Percentiles rank a stretch among this genome's conserved stretches.
These are phyloP conservation scores for Carcharodon carcharias DNA, from an alignment of 2,797 vertebrate genomes.

Conservation along the genomic window DNA sequence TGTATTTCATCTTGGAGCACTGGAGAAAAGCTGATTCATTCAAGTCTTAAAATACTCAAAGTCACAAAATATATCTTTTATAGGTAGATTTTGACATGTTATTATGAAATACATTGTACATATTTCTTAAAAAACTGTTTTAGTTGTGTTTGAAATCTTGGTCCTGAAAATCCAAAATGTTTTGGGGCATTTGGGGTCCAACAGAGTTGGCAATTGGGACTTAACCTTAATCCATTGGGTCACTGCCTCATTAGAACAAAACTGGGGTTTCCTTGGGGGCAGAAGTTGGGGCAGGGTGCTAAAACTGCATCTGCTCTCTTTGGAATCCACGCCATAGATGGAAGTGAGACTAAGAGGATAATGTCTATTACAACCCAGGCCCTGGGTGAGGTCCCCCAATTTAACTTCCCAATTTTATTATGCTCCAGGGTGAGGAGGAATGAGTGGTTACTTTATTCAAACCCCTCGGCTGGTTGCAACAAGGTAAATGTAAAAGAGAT, in stretches of 20 bases:
- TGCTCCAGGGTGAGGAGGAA: too few species aligned
- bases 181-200: background rate
- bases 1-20: background rate
- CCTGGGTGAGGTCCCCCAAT: too few species aligned
- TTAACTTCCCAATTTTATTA: too few species aligned
- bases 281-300: background rate
- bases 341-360: background rate
- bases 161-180: background rate
- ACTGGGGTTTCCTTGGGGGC: background rate
- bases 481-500: too few species aligned
- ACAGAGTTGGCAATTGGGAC: background rate
- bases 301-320: background rate
- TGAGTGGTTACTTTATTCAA: too few species aligned
- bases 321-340: background rate
- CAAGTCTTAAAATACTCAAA: background rate
- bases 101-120: background rate
- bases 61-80: background rate
- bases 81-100: too few species aligned
- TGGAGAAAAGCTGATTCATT: background rate
- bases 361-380: too few species aligned
- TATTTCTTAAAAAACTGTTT: background rate
- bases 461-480: too few species aligned
- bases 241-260: background rate
- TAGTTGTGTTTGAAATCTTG: background rate
- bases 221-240: background rate